Conservation (phyloP, 2,888 invertebrate genomes). For the Pterostichus niger region DNA sequence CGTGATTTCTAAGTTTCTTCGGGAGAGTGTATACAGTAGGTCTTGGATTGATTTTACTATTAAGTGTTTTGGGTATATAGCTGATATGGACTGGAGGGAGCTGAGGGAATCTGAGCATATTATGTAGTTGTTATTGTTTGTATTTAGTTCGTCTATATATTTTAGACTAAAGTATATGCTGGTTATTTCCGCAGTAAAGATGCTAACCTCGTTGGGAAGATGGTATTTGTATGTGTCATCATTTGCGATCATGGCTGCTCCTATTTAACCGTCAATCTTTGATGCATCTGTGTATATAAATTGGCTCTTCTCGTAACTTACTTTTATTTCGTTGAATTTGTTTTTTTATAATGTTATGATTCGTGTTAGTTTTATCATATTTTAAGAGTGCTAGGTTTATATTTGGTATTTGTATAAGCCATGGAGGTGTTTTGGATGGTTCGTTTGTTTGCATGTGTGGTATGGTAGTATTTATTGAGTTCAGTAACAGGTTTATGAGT, state of each 20-base stretch:
- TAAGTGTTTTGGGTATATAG: no score
- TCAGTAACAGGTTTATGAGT: no score
- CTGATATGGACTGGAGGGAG: no score
- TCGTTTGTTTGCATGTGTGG: no score
- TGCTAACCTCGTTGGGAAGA: conserved; percentile 18
- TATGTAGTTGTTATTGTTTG: background rate
- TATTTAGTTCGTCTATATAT: background rate
- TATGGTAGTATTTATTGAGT: conserved; percentile 22
- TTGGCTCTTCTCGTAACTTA: background rate
- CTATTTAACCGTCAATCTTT: no score
- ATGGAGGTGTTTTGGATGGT: conserved; percentile 11
- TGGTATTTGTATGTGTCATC: background rate
- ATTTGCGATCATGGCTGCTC: background rate
- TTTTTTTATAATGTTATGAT: conserved; percentile 14
- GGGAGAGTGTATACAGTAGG: no score
- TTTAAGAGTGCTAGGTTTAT: conserved; percentile 5
- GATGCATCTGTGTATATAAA: no score
- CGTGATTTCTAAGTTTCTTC: no score
- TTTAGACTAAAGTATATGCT: conserved; percentile 5
- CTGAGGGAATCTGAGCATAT: no score
- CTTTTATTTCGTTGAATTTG: background rate
- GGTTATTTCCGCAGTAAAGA: conserved; percentile 15
- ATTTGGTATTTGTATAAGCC: conserved; percentile 17
- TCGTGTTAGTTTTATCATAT: background rate
- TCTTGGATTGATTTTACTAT: background rate